These are phyloP conservation scores for Sphyrna mokarran DNA, from an alignment of 2,113 vertebrate species.

Conservation along the genomic window DNA sequence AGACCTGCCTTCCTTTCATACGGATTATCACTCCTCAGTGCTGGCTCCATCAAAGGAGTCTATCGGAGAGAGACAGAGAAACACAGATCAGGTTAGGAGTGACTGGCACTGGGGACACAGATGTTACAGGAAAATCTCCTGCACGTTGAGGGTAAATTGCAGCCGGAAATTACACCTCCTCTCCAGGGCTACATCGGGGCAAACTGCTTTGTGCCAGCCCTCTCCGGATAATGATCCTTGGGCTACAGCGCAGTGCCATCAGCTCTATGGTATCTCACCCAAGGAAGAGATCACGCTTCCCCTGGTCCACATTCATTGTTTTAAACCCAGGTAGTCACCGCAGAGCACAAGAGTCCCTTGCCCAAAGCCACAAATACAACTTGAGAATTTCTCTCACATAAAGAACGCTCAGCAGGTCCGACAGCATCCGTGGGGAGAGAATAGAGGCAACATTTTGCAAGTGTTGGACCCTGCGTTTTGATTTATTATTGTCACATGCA, in stretches of 20 bases:
- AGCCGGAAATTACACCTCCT: neutral
- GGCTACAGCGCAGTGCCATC: too few relatives aligned
- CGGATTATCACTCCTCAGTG: constrained; percentile 60
- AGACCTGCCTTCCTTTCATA: constrained; percentile 77
- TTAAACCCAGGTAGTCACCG: neutral
- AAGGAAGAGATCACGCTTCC: neutral
- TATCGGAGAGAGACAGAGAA: constrained; percentile 37
- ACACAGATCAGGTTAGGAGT: neutral
- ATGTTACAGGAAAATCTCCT: neutral
- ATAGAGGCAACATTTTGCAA: too few relatives aligned
- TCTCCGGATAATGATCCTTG: too few relatives aligned
- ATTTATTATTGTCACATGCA: too few relatives aligned
- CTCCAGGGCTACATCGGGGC: too few relatives aligned
- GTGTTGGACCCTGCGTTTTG: too few relatives aligned
- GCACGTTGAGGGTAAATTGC: neutral
- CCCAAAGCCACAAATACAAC: neutral
- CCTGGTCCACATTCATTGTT: neutral
- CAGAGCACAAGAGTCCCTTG: neutral
- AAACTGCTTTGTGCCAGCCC: too few relatives aligned
- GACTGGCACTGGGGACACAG: neutral
- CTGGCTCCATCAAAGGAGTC: constrained; percentile 67
- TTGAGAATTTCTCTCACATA: neutral
- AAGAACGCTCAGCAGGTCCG: too few relatives aligned
- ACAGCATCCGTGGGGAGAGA: too few relatives aligned
- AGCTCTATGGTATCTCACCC: too few relatives aligned